phyloP scores from a whole-genome alignment of 2,797 vertebrate genomes.

The Pampus argenteus region DNA sequence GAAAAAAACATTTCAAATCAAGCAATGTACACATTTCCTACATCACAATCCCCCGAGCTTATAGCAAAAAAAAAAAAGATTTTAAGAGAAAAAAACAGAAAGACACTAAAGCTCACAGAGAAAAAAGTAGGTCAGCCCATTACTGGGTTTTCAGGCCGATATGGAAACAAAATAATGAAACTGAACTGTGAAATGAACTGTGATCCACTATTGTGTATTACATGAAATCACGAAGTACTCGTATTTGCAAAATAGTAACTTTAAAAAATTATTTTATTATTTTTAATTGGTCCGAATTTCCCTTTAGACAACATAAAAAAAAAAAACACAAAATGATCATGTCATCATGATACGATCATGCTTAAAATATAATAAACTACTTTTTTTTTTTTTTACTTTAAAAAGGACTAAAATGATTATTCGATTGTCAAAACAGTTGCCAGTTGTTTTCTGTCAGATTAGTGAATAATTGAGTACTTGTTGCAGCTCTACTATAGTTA shows the following conservation, averaged over 20 bases:
- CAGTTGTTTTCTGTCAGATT: too few relatives aligned
- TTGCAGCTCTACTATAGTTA: too few relatives aligned
- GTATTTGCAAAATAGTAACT: neutral
- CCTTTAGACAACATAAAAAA: neutral
- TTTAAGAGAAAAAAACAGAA: neutral
- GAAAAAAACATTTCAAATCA: slow-evolving; percentile 3
- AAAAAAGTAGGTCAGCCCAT: neutral
- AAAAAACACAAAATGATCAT: too few relatives aligned
- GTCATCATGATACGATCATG: too few relatives aligned
- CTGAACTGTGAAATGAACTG: neutral
- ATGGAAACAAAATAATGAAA: neutral
- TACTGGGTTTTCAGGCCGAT: neutral
- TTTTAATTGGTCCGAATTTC: neutral
- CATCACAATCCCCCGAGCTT: neutral
- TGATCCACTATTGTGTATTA: neutral
- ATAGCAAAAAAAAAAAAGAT: neutral
- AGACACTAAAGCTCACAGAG: neutral
- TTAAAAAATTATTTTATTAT: neutral
- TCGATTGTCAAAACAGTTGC: too few relatives aligned
- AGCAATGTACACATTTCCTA: neutral
- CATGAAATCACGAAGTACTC: neutral
- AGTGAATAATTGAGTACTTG: too few relatives aligned
- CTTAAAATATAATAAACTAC: too few relatives aligned
- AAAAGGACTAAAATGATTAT: too few relatives aligned
- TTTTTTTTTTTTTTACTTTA: too few relatives aligned